phyloP scores from a whole-genome alignment of 1,140 invertebrate genomes.

The Megalonaias nervosa region DNA sequence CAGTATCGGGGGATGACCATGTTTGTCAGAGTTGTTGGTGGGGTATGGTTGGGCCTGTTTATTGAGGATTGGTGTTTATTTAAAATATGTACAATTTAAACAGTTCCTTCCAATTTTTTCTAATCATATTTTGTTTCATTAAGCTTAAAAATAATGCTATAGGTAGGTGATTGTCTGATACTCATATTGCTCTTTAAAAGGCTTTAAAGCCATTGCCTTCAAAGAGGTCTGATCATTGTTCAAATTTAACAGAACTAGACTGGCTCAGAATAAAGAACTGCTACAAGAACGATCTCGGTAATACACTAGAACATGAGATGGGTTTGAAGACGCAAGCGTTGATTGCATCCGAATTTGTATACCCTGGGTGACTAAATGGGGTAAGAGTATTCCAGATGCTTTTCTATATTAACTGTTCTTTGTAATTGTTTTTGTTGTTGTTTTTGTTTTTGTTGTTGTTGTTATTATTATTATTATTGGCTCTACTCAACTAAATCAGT shows the following conservation, averaged over 20 bases:
- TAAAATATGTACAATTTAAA: neutral
- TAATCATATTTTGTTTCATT: no score
- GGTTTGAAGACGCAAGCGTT: constrained; percentile 83
- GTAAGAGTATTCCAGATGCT: constrained; percentile 67
- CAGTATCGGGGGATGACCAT: no score
- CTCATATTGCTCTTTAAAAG: neutral
- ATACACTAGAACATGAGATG: constrained; percentile 82
- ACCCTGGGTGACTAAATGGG: constrained; percentile 86
- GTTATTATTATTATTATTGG: no score
- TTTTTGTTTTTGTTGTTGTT: neutral
- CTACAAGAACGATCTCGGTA: constrained; percentile 77
- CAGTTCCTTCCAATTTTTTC: neutral
- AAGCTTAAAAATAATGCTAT: neutral
- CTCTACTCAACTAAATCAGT: no score
- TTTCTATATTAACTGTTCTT: neutral
- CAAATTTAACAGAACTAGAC: constrained; percentile 67
- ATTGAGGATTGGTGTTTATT: no score
- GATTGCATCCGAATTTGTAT: constrained; percentile 82
- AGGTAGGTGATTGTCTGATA: neutral
- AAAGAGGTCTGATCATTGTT: constrained; percentile 37
- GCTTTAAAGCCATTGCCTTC: neutral
- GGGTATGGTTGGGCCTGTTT: no score
- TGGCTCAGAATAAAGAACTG: constrained; percentile 80
- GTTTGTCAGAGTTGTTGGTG: no score
- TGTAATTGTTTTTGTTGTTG: neutral